These are phyloP conservation scores for Numenius phaeopus DNA, from an alignment of 2,797 vertebrate genomes.

Conservation along the genomic window DNA sequence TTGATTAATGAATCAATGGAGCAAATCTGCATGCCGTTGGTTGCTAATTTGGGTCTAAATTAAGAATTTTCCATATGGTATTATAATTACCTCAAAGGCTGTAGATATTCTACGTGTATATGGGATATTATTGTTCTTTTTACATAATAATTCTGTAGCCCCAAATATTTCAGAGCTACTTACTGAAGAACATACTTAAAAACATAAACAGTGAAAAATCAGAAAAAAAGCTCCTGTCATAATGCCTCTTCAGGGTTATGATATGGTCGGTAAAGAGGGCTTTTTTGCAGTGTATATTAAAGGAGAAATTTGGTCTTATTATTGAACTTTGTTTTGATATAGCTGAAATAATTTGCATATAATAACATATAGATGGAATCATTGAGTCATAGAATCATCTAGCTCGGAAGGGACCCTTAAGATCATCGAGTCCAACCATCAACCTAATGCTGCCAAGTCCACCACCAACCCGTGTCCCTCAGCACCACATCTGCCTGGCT, in stretches of 20 bases:
- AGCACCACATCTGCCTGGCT: neutral
- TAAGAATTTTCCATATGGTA: neutral
- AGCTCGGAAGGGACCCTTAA: neutral
- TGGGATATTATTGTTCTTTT: neutral
- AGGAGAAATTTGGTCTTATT: neutral
- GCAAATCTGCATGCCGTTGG: neutral
- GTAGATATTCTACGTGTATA: neutral
- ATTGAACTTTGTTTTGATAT: neutral
- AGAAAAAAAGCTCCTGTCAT: rapidly evolving
- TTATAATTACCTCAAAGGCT: neutral
- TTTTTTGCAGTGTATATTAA: rapidly evolving
- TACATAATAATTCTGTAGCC: neutral
- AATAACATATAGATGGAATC: neutral
- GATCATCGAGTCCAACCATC: neutral
- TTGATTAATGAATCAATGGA: neutral
- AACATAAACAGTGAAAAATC: neutral
- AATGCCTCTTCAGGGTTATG: rapidly evolving
- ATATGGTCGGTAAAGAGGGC: neutral
- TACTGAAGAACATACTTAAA: neutral
- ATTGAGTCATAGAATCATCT: neutral
- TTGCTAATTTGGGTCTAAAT: neutral
- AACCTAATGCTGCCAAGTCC: neutral
- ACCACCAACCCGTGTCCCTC: neutral
- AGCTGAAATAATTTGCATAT: neutral
- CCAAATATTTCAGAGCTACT: neutral